Conservation (phyloP, 2,888 invertebrate species). For the Troides oblongomaculatus region DNA sequence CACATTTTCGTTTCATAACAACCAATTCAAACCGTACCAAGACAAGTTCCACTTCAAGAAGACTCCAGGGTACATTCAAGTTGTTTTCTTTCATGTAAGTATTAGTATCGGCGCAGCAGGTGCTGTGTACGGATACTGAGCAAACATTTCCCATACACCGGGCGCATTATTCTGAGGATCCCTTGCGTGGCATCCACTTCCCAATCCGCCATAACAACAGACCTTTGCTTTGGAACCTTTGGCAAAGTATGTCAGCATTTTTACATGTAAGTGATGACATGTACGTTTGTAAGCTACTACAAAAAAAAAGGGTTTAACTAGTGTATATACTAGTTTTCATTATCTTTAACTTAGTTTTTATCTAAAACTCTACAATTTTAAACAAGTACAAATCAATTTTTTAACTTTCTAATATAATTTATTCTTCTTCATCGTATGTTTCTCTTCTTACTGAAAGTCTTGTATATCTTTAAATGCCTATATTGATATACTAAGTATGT, state of each 20-base stretch:
- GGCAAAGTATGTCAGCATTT: not conserved
- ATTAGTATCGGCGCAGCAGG: conserved; percentile 1
- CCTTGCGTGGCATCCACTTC: conserved; percentile 48
- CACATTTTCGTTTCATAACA: no score
- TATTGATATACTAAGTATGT: no score
- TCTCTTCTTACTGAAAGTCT: no score
- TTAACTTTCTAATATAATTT: no score
- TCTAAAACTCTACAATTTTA: no score
- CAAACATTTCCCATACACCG: conserved; percentile 55
- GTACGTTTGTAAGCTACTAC: not conserved
- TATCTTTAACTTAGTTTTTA: no score
- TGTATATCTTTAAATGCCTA: no score
- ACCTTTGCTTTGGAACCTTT: conserved; percentile 34
- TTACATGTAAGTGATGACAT: not conserved
- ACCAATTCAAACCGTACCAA: not conserved
- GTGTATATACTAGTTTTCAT: no score
- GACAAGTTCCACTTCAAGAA: not conserved
- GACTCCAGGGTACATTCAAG: not conserved
- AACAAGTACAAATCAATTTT: no score
- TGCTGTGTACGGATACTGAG: conserved; percentile 39
- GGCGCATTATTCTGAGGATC: conserved; percentile 57
- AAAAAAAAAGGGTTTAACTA: no score
- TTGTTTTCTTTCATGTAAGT: not conserved
- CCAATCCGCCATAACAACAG: conserved; percentile 25
- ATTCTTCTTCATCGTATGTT: no score